These are phyloP conservation scores for Eurytoma adleriae DNA, from an alignment of 2,888 invertebrate genomes.

Conservation along the genomic window DNA sequence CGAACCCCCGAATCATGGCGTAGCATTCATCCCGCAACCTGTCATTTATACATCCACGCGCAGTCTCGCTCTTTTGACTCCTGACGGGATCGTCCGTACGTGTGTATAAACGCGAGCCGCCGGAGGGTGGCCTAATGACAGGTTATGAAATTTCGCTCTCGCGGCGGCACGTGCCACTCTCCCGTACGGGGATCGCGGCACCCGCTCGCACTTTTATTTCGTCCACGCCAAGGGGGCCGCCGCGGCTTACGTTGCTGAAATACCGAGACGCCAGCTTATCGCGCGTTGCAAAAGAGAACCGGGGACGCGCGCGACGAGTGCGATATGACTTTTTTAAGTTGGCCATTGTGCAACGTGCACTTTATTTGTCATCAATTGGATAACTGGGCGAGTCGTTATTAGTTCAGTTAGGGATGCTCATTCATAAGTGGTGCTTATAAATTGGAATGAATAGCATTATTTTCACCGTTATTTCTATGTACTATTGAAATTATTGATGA, in stretches of 20 bases:
- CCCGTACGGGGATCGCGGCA: neutral
- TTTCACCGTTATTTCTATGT: no score
- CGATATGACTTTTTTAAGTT: constrained; percentile 38
- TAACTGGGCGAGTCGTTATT: no score
- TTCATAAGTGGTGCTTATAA: no score
- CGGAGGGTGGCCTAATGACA: constrained; percentile 71
- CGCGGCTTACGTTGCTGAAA: no score
- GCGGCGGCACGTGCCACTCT: constrained; percentile 56
- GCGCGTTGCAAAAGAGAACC: neutral
- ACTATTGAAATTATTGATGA: no score
- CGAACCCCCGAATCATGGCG: constrained; percentile 5
- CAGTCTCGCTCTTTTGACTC: neutral
- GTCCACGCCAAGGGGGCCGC: no score
- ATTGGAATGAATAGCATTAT: no score
- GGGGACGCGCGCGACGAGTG: neutral
- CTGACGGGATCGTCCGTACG: neutral
- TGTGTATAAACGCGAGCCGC: constrained; percentile 15
- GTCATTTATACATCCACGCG: constrained; percentile 29
- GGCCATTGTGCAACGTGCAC: neutral
- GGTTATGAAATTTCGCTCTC: constrained; percentile 70
- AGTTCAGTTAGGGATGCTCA: no score
- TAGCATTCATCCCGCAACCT: constrained; percentile 25
- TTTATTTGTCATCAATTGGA: no score
- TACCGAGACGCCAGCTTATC: constrained; percentile 22
- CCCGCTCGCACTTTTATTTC: neutral